phyloP scores from a whole-genome alignment of 1,140 invertebrate species.

The Drosophila equinoxialis region DNA sequence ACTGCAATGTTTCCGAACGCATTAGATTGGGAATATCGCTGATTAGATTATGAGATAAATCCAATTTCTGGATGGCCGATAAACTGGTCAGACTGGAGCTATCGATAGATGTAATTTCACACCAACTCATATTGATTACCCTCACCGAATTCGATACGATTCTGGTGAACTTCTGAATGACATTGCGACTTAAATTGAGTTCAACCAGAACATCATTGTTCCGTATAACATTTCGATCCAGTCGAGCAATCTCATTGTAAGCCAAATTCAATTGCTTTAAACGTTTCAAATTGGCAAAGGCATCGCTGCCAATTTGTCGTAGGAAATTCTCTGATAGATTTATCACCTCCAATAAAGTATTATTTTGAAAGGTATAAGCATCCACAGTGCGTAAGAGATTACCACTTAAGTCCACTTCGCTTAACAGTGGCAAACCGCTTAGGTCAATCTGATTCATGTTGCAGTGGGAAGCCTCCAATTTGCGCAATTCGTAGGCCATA shows the following conservation, averaged over 20 bases:
- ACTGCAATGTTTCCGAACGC: constrained; percentile 84
- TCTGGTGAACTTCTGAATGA: constrained; percentile 85
- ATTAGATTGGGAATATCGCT: constrained; percentile 85
- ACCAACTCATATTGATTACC: constrained; percentile 85
- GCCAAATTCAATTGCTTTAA: constrained; percentile 87
- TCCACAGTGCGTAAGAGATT: constrained; percentile 86
- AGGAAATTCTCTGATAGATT: constrained; percentile 88
- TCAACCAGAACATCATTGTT: constrained; percentile 85
- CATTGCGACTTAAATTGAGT: constrained; percentile 87
- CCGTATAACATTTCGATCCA: constrained; percentile 84
- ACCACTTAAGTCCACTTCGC: constrained; percentile 84
- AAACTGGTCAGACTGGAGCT: constrained; percentile 84
- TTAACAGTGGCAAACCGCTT: constrained; percentile 85
- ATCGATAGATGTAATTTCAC: constrained; percentile 85
- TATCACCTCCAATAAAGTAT: constrained; percentile 85
- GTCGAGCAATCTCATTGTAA: constrained; percentile 85
- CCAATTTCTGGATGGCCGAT: constrained; percentile 84
- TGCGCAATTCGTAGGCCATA: constrained; percentile 84
- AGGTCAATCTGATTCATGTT: constrained; percentile 86
- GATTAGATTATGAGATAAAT: constrained; percentile 86
- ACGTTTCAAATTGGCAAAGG: constrained; percentile 85
- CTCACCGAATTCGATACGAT: constrained; percentile 85
- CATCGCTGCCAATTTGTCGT: constrained; percentile 84
- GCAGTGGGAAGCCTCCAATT: constrained; percentile 87
- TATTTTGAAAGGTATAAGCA: constrained; percentile 85